Conservation (phyloP, 2,113 vertebrate species). For the Coracopsis vasa region DNA sequence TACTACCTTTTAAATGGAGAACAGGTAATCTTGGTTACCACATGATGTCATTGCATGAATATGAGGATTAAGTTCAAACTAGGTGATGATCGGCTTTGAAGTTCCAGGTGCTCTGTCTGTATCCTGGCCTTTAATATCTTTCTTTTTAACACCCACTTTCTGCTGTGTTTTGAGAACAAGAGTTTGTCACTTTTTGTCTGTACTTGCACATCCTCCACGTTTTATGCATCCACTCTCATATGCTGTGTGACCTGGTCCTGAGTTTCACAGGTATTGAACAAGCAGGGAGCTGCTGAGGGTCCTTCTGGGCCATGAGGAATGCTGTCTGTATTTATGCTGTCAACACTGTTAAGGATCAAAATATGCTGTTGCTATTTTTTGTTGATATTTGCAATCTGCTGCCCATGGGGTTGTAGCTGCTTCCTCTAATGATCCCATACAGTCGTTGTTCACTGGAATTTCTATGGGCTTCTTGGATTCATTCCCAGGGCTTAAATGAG, state of each 20-base stretch:
- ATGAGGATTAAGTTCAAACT: neutral
- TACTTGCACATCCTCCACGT: neutral
- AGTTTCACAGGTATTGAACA: neutral
- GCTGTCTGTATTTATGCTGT: neutral
- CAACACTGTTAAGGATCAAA: neutral
- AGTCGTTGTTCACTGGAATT: neutral
- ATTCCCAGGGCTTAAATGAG: neutral
- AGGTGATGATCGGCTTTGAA: neutral
- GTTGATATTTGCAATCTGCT: neutral
- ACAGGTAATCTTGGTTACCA: neutral
- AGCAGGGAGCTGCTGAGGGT: neutral
- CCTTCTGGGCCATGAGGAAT: neutral
- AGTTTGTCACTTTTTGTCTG: neutral
- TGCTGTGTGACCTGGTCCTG: neutral
- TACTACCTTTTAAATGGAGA: neutral
- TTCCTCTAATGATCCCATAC: neutral
- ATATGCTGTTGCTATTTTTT: neutral
- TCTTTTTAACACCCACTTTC: neutral
- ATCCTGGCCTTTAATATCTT: neutral
- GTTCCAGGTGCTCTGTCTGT: slow-evolving; percentile 2
- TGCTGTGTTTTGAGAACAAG: neutral
- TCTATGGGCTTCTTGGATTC: neutral
- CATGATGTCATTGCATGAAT: neutral
- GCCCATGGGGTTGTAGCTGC: neutral
- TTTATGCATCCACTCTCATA: neutral